Evolutionary conservation across 2,797 vertebrate species (phyloP).

Genomic region (Zenarchopterus dispar): DNA sequence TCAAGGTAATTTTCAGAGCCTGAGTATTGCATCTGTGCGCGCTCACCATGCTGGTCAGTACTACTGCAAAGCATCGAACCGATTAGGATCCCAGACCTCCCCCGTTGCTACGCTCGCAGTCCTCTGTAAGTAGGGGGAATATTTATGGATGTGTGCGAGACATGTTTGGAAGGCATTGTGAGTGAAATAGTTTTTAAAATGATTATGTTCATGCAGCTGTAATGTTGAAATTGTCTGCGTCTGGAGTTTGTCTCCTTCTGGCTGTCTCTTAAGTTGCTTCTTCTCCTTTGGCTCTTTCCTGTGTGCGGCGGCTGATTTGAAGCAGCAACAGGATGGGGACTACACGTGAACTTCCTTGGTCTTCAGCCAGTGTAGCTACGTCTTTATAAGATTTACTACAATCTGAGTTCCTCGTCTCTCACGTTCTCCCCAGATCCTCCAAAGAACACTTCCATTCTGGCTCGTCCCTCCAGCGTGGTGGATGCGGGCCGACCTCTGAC

Average conservation of each 20-base stretch:
- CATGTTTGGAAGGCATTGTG: neutral
- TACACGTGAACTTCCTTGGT: neutral
- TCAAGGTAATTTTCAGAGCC: conserved; percentile 73
- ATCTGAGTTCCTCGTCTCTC: neutral
- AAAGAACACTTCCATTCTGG: conserved; percentile 83
- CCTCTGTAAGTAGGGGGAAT: conserved; percentile 76
- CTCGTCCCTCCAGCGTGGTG: conserved; percentile 82
- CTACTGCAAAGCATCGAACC: conserved; percentile 79
- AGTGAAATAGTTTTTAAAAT: neutral
- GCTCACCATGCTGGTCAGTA: conserved; percentile 80
- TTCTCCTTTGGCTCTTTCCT: neutral
- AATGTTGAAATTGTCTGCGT: too few species aligned
- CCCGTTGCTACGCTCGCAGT: conserved; percentile 68
- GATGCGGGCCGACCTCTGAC: conserved; percentile 83
- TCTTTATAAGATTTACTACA: neutral
- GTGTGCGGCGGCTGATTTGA: neutral
- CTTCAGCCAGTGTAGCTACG: too few species aligned
- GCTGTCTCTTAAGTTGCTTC: neutral
- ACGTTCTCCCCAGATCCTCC: conserved; percentile 75
- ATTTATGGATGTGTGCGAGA: conserved; percentile 6
- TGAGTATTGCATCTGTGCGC: conserved; percentile 71
- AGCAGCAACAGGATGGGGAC: neutral
- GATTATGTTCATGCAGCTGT: too few species aligned
- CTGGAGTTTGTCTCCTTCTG: neutral
- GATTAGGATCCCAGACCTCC: conserved; percentile 76